Percentiles rank a stretch among this genome's conserved stretches.
Conservation (phyloP, 2,797 vertebrate genomes). For the Aldrovandia affinis region DNA sequence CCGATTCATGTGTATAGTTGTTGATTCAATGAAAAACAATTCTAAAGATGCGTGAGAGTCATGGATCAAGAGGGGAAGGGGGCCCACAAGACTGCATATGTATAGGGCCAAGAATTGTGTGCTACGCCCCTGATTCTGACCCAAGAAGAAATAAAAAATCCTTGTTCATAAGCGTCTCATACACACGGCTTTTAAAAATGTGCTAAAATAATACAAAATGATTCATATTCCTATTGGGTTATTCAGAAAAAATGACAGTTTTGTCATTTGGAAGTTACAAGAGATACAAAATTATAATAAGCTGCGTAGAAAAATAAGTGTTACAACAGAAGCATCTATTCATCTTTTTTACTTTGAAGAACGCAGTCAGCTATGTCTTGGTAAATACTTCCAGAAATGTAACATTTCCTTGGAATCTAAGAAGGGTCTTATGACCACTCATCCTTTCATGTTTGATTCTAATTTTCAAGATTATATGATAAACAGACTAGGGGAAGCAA, state of each 20-base stretch:
- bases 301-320: background rate
- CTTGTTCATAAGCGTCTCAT: background rate
- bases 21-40: no score
- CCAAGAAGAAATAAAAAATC: background rate
- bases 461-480: constrained; percentile 80
- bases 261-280: background rate
- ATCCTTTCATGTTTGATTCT: constrained; percentile 85
- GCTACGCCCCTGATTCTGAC: background rate
- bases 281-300: background rate
- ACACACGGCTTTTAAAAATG: background rate
- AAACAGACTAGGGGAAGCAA: constrained; percentile 73
- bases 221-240: background rate
- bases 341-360: constrained; percentile 77
- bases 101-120: no score
- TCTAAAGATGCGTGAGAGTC: no score
- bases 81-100: no score
- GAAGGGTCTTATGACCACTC: constrained; percentile 76
- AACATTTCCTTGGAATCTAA: constrained; percentile 82
- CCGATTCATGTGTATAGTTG: no score
- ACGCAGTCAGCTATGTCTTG: constrained; percentile 72
- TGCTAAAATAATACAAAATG: no score
- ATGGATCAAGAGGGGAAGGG: no score
- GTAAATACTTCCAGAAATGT: constrained; percentile 84
- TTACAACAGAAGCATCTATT: constrained; percentile 78
- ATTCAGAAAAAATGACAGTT: background rate